Evolutionary conservation across 2,888 invertebrate species (phyloP), one percentile per base, ranked within the genome.

Genomic region (Agriopis marginaria): DNA sequence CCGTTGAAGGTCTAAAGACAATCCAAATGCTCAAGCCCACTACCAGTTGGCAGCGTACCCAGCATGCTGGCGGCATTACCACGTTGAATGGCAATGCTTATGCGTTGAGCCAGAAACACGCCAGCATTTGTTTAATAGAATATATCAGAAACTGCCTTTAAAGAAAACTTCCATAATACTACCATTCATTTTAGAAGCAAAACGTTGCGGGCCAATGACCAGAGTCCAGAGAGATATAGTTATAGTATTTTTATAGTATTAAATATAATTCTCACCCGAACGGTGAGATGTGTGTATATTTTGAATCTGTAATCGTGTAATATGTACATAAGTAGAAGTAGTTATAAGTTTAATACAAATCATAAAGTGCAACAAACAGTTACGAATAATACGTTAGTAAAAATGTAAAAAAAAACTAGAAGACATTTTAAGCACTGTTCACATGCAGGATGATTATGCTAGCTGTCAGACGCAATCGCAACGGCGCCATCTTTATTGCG

Each of bases 121-220:
- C n/a, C n/a, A n/a, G n/a, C n/a, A n/a, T n/a, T n/a, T n/a, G n/a
- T 32, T 32, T 5, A 32, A 53, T 39, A 53, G 11, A 56, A 42
- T 3, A 56, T 14, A 40, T 55, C 40, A 14, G 53, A 14, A 17
- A 62, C 54, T 47, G 39, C 49, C 47, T 53, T 53, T 47, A 56
- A 12, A 56, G 1, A 40, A 11, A 49, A 32, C n/a, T 51, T 51
- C 12, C 10, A 9, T 32, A 47, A 50, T 49, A 59, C 9, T 51
- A 54, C 11, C 11, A 32, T 61, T 50, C 5, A 42, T 49, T 63
- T 63, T 3, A 39, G 32, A 58, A 58, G 12, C 51, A 62, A 42
- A 77, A 76, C 68, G n/a, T 71, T 68, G 81, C 73, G 82, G 82
- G 82, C 82, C 82, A 82, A 82, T 75, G 49, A 70, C 63, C 63